phyloP scores from a whole-genome alignment of 2,113 vertebrate genomes.

The Microcebus ravelobensis region DNA sequence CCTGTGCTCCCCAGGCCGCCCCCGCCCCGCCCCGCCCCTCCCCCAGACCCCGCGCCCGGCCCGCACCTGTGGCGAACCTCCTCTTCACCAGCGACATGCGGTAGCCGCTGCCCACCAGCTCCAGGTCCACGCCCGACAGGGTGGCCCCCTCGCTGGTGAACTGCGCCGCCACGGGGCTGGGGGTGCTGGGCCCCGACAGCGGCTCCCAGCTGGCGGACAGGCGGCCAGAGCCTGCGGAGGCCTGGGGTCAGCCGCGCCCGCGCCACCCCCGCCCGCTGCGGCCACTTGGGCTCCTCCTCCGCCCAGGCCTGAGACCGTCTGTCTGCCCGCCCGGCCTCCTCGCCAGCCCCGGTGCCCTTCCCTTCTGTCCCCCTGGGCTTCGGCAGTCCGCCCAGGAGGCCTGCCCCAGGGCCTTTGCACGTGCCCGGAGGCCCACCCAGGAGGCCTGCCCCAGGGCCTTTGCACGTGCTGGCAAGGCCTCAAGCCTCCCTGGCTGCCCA shows the following conservation, averaged over 20 bases:
- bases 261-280: background rate
- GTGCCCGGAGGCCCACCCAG: background rate
- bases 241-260: background rate
- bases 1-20: background rate
- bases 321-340: background rate
- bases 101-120: slow-evolving; percentile 93
- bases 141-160: slow-evolving; percentile 95
- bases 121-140: slow-evolving; percentile 91
- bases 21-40: too few species aligned
- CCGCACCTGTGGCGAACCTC: slow-evolving; percentile 94
- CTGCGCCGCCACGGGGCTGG: slow-evolving; percentile 93
- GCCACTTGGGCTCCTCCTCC: background rate
- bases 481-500: background rate
- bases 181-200: slow-evolving; percentile 88
- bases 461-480: too few species aligned
- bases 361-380: background rate
- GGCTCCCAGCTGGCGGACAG: slow-evolving; percentile 96
- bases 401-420: too few species aligned
- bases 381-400: background rate
- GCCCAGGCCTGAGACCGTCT: background rate
- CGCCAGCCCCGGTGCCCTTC: background rate
- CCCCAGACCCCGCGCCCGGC: background rate
- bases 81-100: slow-evolving; percentile 97
- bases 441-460: too few species aligned
- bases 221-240: slow-evolving; percentile 84